Conservation (phyloP, 2,888 invertebrate genomes). For the Catocala nupta region DNA sequence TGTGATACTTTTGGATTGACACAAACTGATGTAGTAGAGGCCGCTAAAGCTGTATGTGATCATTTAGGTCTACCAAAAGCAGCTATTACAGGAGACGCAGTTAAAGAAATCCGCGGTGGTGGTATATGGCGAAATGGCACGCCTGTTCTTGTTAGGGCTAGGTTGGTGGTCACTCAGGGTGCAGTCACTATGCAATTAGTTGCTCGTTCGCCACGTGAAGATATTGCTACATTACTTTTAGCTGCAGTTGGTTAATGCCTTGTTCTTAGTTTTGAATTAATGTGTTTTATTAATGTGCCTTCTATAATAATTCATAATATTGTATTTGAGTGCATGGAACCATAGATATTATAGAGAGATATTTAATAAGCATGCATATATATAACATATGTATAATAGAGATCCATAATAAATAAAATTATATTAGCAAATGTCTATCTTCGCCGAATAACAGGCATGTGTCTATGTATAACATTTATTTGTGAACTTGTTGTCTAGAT, state of each 20-base stretch:
- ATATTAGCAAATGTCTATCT: too few relatives aligned
- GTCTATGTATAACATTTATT: too few relatives aligned
- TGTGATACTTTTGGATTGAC: constrained; percentile 97
- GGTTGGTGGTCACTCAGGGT: constrained; percentile 90
- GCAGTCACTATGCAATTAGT: constrained; percentile 97
- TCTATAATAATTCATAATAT: neutral
- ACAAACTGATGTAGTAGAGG: constrained; percentile 64
- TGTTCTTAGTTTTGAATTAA: constrained; percentile 9
- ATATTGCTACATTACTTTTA: constrained; percentile 94
- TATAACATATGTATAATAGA: too few relatives aligned
- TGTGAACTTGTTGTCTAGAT: too few relatives aligned
- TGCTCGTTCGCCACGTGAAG: constrained; percentile 93
- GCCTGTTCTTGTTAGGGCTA: constrained; percentile 94
- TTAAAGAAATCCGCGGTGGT: constrained; percentile 71
- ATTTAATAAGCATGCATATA: too few relatives aligned
- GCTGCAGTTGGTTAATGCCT: constrained; percentile 91
- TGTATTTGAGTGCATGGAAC: too few relatives aligned
- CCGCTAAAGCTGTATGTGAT: constrained; percentile 70
- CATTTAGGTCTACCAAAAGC: constrained; percentile 68
- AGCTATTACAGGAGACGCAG: constrained; percentile 66
- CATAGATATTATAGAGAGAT: too few relatives aligned
- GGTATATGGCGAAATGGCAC: constrained; percentile 96
- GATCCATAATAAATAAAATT: too few relatives aligned
- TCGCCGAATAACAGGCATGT: too few relatives aligned
- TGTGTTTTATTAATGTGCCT: constrained; percentile 17